phyloP scores from a whole-genome alignment of 2,113 vertebrate genomes.

The Lampris incognitus region DNA sequence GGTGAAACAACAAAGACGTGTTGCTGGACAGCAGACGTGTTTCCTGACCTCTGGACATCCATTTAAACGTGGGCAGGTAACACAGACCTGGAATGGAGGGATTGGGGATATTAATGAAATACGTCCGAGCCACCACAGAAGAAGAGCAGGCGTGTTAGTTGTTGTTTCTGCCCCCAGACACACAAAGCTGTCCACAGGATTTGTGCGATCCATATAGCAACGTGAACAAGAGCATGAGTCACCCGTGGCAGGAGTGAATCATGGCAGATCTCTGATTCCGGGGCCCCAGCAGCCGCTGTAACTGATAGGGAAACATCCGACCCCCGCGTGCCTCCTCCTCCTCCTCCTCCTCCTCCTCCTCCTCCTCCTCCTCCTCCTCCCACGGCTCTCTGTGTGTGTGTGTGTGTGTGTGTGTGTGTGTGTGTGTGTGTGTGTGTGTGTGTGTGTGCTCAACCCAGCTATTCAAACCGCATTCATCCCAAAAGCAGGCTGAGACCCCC shows the following conservation, averaged over 20 bases:
- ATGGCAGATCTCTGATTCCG: slow-evolving; percentile 66
- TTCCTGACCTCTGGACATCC: too few relatives aligned
- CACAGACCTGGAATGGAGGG: too few relatives aligned
- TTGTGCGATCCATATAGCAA: slow-evolving; percentile 31
- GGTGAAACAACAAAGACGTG: too few relatives aligned
- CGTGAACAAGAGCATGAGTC: slow-evolving; percentile 47
- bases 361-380: too few relatives aligned
- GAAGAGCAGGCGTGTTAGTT: not conserved
- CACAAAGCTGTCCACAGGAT: not conserved
- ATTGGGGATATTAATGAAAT: too few relatives aligned
- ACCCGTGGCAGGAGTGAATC: slow-evolving; percentile 65
- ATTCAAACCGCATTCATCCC: slow-evolving; percentile 68
- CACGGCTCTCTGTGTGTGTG: too few relatives aligned
- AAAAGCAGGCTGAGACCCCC: slow-evolving; percentile 42
- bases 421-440: too few relatives aligned
- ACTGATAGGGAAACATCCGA: slow-evolving; percentile 63
- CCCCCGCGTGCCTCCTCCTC: slow-evolving; percentile 27
- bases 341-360: slow-evolving; percentile 8
- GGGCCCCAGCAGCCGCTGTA: slow-evolving; percentile 68
- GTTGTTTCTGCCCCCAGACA: not conserved
- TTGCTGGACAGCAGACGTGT: too few relatives aligned
- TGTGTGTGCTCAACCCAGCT: slow-evolving; percentile 30
- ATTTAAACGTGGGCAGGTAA: too few relatives aligned
- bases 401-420: too few relatives aligned
- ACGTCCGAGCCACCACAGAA: not conserved